Evolutionary conservation across 2,113 vertebrate species (phyloP).

Genomic region (Alethe diademata): DNA sequence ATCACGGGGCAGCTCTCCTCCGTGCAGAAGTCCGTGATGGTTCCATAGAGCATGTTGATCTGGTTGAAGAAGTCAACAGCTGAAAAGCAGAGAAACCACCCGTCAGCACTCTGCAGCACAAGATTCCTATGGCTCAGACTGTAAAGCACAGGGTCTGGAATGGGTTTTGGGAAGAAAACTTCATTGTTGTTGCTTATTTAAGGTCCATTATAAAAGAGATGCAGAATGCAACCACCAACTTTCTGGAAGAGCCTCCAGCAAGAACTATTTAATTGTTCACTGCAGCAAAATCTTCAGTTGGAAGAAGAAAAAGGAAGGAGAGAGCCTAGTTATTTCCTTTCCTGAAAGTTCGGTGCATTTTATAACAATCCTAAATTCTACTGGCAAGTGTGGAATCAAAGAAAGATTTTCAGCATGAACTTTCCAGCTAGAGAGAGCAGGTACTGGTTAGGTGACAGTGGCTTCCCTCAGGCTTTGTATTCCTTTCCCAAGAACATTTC

Average conservation of each 20-base stretch:
- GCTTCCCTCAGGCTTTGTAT: neutral
- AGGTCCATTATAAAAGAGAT: neutral
- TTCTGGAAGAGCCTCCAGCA: neutral
- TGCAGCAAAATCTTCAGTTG: neutral
- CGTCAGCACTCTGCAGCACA: neutral
- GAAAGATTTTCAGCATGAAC: neutral
- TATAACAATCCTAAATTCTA: neutral
- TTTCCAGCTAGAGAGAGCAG: neutral
- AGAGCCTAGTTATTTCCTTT: neutral
- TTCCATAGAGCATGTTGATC: conserved; percentile 90
- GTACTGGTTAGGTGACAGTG: neutral
- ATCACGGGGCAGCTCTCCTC: conserved; percentile 86
- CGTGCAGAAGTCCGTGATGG: conserved; percentile 88
- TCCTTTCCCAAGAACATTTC: neutral
- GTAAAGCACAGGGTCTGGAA: neutral
- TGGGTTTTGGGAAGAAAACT: neutral
- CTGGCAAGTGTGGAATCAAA: neutral
- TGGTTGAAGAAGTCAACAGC: conserved; percentile 91
- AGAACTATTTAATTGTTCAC: neutral
- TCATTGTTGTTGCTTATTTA: neutral
- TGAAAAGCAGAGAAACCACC: conserved; percentile 43
- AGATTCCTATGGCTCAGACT: neutral
- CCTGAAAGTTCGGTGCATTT: neutral
- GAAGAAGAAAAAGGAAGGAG: neutral
- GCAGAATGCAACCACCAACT: neutral